phyloP scores from a whole-genome alignment of 1,140 invertebrate genomes.

The Plutomurus gul region DNA sequence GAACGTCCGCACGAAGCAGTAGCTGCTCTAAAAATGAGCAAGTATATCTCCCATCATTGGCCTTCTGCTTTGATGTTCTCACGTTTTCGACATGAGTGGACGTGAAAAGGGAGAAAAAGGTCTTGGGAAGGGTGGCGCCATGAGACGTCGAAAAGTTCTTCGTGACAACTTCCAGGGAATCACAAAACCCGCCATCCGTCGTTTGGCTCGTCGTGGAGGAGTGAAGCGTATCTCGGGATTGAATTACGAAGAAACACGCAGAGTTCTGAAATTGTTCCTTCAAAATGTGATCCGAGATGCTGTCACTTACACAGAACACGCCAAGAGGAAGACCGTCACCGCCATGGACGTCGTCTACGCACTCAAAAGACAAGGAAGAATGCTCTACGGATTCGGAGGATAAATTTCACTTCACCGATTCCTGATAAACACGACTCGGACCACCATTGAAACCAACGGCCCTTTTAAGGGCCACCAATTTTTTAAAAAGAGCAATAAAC shows the following conservation, averaged over 20 bases:
- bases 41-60: too few species aligned
- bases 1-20: too few species aligned
- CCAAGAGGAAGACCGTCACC: constrained; percentile 80
- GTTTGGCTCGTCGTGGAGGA: constrained; percentile 72
- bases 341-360: constrained; percentile 88
- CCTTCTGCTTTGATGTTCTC: too few species aligned
- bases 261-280: constrained; percentile 75
- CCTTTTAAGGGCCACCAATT: too few species aligned
- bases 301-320: constrained; percentile 81
- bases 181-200: constrained; percentile 69
- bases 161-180: constrained; percentile 77
- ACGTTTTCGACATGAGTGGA: constrained; percentile 57
- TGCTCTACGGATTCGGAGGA: constrained; percentile 67
- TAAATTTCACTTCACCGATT: too few species aligned
- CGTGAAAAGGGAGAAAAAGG: constrained; percentile 60
- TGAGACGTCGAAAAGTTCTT: constrained; percentile 60
- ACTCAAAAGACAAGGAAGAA: constrained; percentile 77
- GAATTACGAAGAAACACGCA: constrained; percentile 72
- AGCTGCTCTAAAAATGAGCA: too few species aligned
- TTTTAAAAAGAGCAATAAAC: too few species aligned
- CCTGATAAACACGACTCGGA: too few species aligned
- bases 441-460: too few species aligned
- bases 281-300: constrained; percentile 81
- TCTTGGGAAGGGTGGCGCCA: constrained; percentile 60
- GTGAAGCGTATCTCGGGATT: constrained; percentile 75